phyloP scores from a whole-genome alignment of 2,888 invertebrate species.

The Euclidia mi region DNA sequence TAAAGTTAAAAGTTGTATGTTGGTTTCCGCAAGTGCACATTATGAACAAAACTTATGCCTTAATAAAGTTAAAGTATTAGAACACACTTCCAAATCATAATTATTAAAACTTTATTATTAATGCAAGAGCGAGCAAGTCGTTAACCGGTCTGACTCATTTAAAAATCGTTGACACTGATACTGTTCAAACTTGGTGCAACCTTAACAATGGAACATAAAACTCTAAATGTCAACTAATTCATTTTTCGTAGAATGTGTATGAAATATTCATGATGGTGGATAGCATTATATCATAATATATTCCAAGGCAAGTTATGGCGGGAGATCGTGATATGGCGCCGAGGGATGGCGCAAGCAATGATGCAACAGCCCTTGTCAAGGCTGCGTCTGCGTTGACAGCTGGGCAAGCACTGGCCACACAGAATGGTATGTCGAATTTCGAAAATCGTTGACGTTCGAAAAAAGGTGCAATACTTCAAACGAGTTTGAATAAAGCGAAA shows the following conservation, averaged over 20 bases:
- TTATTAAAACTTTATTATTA: too few species aligned
- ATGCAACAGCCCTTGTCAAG: constrained; percentile 65
- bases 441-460: constrained; percentile 24
- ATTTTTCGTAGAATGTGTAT: constrained; percentile 1
- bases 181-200: too few species aligned
- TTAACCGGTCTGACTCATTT: too few species aligned
- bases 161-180: too few species aligned
- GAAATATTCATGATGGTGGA: constrained; percentile 5
- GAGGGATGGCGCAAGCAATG: constrained; percentile 55
- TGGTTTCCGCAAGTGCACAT: too few species aligned
- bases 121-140: too few species aligned
- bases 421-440: constrained; percentile 32
- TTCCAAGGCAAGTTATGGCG: constrained; percentile 59
- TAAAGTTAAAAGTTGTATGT: too few species aligned
- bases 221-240: constrained; percentile 2
- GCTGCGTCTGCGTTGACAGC: constrained; percentile 50
- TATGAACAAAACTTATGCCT: too few species aligned
- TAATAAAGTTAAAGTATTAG: too few species aligned
- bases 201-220: background rate
- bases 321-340: constrained; percentile 64
- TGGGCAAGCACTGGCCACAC: constrained; percentile 26
- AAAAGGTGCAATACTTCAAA: background rate
- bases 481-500: background rate
- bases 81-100: too few species aligned
- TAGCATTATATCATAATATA: constrained; percentile 46